A percentile compares a stretch with the other conserved stretches of the same genome.
Evolutionary conservation across 2,797 vertebrate species (phyloP).

Genomic region (Hafferia zeledoni): DNA sequence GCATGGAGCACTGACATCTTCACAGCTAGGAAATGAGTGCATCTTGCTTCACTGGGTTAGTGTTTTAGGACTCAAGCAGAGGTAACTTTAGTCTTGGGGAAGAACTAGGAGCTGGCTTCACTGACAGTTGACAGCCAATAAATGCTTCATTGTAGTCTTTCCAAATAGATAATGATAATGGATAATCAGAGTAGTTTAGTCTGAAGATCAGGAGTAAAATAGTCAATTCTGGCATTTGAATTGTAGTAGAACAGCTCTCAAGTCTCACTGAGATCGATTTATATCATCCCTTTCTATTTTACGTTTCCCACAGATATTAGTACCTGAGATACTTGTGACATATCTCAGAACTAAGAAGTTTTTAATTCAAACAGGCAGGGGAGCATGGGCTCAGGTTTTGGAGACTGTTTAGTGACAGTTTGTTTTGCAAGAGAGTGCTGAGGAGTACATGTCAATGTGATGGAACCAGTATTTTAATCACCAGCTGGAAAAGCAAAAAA

Average conservation of each 20-base stretch:
- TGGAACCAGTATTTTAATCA: not conserved
- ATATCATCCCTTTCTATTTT: not conserved
- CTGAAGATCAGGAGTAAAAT: not conserved
- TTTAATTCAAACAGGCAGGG: not conserved
- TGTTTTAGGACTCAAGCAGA: not conserved
- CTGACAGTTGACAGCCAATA: not conserved
- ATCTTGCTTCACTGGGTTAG: not conserved
- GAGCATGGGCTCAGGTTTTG: not conserved
- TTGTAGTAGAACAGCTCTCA: not conserved
- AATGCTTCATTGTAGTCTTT: not conserved
- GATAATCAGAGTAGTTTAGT: not conserved
- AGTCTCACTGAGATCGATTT: not conserved
- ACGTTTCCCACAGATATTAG: not conserved
- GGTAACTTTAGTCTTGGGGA: not conserved
- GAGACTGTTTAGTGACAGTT: not conserved
- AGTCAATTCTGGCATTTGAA: not conserved
- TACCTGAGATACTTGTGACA: not conserved
- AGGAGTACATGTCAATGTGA: not conserved
- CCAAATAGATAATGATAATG: not conserved
- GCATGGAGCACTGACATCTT: not conserved
- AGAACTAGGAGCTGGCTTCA: not conserved
- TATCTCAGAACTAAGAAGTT: not conserved
- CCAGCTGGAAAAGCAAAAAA: not conserved
- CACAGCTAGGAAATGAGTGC: not conserved
- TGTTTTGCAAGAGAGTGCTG: not conserved